Conservation (phyloP, 1,140 invertebrate species). For the Papilio polytes region DNA sequence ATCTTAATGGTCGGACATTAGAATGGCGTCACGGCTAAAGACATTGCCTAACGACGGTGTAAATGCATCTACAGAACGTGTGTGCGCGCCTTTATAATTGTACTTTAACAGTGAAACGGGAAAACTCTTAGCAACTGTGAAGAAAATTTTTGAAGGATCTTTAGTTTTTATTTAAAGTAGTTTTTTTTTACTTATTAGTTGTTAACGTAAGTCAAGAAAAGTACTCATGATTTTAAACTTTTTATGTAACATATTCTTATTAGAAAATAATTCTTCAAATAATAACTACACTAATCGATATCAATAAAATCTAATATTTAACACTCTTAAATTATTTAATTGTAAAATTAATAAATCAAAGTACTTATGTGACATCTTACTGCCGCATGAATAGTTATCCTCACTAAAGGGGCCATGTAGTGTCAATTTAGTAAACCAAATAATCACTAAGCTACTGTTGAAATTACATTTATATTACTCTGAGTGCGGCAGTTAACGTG, state of each 20-base stretch:
- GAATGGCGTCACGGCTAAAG: conserved; percentile 33
- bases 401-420: background rate
- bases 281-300: background rate
- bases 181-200: too few relatives aligned
- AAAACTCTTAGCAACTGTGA: conserved; percentile 3
- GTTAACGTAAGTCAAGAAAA: too few relatives aligned
- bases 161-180: background rate
- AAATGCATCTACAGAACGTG: conserved; percentile 26
- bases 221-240: too few relatives aligned
- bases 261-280: background rate
- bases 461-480: background rate
- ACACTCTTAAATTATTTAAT: too few relatives aligned
- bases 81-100: conserved; percentile 29
- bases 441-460: background rate
- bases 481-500: too few relatives aligned
- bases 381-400: background rate
- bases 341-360: background rate
- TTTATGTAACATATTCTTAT: background rate
- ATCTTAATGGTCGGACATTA: conserved; percentile 31
- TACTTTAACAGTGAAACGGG: background rate
- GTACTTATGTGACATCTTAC: background rate
- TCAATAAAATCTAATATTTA: background rate
- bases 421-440: background rate
- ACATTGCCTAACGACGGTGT: conserved; percentile 36
- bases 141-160: background rate